Percentiles rank a stretch among this genome's conserved stretches.
Conservation (phyloP, 2,797 vertebrate species). For the Chanos chanos region DNA sequence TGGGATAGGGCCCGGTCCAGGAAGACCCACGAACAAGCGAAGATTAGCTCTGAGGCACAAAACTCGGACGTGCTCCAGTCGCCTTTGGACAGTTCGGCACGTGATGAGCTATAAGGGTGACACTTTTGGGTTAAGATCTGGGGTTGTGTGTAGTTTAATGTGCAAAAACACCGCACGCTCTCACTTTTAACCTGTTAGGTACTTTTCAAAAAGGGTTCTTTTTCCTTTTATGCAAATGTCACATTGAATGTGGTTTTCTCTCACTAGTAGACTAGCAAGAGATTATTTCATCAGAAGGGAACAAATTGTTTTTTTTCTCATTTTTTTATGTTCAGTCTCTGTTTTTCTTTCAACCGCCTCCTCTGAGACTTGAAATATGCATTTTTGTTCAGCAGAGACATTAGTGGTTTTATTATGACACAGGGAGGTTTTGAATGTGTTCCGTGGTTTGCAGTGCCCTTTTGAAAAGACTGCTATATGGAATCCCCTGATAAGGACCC, state of each 20-base stretch:
- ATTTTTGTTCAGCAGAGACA: background rate
- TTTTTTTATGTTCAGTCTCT: conserved; percentile 8
- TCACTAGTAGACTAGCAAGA: no score
- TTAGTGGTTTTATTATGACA: no score
- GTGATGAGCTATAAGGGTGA: conserved; percentile 86
- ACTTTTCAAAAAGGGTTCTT: conserved; percentile 9
- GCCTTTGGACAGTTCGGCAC: conserved; percentile 79
- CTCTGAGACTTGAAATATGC: conserved; percentile 8
- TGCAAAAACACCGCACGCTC: no score
- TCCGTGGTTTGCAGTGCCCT: background rate
- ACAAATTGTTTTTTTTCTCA: background rate
- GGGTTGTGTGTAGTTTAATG: no score
- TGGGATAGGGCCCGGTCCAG: conserved; percentile 86
- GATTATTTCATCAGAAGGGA: no score
- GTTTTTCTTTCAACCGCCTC: conserved; percentile 21
- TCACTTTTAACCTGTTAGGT: no score
- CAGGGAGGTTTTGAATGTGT: no score
- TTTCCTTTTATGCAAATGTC: conserved; percentile 11
- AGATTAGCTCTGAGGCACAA: conserved; percentile 82
- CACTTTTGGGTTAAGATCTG: background rate
- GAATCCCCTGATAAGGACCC: no score
- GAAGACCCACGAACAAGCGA: conserved; percentile 82
- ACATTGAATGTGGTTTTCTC: background rate
- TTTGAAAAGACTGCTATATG: no score
- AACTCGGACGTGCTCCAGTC: conserved; percentile 87